Conservation (phyloP, 1,140 invertebrate species). For the Heliconius eleuchia region DNA sequence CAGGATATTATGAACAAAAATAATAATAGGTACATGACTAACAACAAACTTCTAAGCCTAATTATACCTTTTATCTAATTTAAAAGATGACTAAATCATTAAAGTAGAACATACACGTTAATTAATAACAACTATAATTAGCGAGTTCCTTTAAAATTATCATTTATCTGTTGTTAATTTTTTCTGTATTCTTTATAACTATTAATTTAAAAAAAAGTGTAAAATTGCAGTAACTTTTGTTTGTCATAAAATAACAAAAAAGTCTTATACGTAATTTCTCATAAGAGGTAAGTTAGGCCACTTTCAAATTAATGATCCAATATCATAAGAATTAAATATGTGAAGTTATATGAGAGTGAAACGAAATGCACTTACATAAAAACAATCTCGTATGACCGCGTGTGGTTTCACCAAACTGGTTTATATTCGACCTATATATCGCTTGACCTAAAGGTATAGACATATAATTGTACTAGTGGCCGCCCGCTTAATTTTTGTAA, state of each 20-base stretch:
- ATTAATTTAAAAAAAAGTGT: neutral
- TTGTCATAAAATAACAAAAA: neutral
- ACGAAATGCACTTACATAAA: neutral
- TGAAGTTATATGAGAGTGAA: neutral
- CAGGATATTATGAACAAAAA: neutral
- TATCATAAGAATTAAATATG: too few species aligned
- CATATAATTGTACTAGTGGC: neutral
- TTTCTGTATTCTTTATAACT: neutral
- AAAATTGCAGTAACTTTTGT: neutral
- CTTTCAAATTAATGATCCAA: too few species aligned
- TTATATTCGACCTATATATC: slow-evolving; percentile 21
- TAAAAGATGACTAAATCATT: neutral
- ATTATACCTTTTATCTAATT: neutral
- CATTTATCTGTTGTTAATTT: neutral
- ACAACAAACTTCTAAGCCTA: neutral
- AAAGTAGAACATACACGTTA: neutral
- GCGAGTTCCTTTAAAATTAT: neutral
- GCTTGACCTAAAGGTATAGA: neutral
- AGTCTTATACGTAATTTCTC: neutral
- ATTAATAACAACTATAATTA: neutral
- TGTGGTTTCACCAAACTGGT: slow-evolving; percentile 20
- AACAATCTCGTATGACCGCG: neutral
- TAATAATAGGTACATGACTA: neutral
- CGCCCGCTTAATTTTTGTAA: too few species aligned
- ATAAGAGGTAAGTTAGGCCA: neutral